phyloP scores from a whole-genome alignment of 2,888 invertebrate genomes.

The Lasioglossum zephyrum region DNA sequence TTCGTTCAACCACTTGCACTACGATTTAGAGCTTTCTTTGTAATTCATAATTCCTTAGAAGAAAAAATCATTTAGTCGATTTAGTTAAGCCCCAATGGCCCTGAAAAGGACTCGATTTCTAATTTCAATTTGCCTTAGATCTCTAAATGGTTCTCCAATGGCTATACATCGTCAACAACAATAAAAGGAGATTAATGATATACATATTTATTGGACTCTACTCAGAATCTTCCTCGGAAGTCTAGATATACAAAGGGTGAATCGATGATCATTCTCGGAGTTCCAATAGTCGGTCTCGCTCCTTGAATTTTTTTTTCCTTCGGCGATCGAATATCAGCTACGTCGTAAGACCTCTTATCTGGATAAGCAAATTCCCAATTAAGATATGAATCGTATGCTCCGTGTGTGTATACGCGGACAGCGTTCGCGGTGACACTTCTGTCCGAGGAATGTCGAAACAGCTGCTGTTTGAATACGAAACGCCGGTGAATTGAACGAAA shows the following conservation, averaged over 20 bases:
- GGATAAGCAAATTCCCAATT: constrained; percentile 49
- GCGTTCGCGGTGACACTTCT: constrained; percentile 30
- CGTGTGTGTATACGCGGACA: constrained; percentile 16
- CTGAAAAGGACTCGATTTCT: no score
- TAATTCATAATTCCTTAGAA: no score
- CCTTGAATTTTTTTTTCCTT: not conserved
- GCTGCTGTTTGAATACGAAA: constrained; percentile 53
- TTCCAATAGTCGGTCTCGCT: not conserved
- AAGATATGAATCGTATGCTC: constrained; percentile 37
- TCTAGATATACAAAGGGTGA: not conserved
- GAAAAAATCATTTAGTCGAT: no score
- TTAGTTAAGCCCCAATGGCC: no score
- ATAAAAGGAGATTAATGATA: no score
- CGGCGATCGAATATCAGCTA: not conserved
- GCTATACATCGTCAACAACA: not conserved
- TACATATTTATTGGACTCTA: no score
- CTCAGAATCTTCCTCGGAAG: no score
- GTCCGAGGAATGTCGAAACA: constrained; percentile 27
- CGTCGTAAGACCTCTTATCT: constrained; percentile 24
- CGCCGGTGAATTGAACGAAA: constrained; percentile 32
- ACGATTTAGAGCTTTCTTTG: not conserved
- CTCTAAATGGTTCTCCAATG: not conserved
- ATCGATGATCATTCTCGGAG: not conserved
- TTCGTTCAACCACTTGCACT: not conserved
- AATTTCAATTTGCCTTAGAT: no score